A percentile compares a stretch with the other conserved stretches of the same genome.
These are phyloP conservation scores for Ochropleura leucogaster DNA, from an alignment of 2,888 invertebrate genomes.

Conservation along the genomic window DNA sequence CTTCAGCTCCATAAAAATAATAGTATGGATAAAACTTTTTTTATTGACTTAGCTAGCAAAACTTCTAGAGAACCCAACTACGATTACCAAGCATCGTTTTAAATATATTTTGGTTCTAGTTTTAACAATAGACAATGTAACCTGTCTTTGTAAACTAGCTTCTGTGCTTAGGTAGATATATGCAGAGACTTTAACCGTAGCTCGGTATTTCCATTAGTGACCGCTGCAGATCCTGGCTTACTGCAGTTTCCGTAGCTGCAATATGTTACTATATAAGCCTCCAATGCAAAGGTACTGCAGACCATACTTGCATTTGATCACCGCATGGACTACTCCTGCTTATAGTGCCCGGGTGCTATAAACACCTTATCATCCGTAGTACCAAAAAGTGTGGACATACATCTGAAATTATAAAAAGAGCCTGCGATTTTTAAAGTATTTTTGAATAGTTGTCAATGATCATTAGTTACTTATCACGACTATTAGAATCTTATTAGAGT, in stretches of 20 bases:
- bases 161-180: not conserved
- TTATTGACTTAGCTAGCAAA: not conserved
- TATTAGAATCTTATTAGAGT: too few relatives aligned
- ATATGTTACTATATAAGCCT: conserved; percentile 20
- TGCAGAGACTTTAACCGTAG: conserved; percentile 23
- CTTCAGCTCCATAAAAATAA: not conserved
- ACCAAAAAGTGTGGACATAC: too few relatives aligned
- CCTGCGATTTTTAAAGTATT: too few relatives aligned
- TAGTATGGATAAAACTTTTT: not conserved
- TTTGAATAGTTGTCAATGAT: too few relatives aligned
- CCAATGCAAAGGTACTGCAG: conserved; percentile 4
- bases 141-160: not conserved
- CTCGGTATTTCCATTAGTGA: conserved; percentile 49
- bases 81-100: not conserved
- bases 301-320: too few relatives aligned
- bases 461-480: too few relatives aligned
- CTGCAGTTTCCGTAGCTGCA: conserved; percentile 27
- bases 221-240: conserved; percentile 50
- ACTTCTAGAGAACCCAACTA: not conserved
- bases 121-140: conserved; percentile 3
- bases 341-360: too few relatives aligned
- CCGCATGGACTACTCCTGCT: too few relatives aligned
- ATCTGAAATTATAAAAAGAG: too few relatives aligned
- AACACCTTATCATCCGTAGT: too few relatives aligned
- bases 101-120: not conserved